Percentiles rank a stretch among this genome's conserved stretches.
These are phyloP conservation scores for Chloroceryle aenea DNA, from an alignment of 2,113 vertebrate genomes.

Conservation along the genomic window DNA sequence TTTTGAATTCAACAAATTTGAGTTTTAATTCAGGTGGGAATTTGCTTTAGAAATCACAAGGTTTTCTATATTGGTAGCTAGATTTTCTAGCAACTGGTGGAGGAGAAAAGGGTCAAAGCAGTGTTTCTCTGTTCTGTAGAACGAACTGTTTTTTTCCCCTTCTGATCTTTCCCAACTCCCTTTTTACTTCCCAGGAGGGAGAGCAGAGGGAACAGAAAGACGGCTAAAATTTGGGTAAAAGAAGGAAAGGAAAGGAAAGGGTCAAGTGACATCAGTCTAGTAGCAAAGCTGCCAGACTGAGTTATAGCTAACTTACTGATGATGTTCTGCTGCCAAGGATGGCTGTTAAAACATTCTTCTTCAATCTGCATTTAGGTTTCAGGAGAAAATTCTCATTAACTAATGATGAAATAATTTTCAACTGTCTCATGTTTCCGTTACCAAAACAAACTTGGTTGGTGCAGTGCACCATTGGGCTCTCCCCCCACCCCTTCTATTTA, in stretches of 20 bases:
- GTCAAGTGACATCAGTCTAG: not conserved
- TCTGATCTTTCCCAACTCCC: not conserved
- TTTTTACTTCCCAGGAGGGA: not conserved
- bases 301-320: not conserved
- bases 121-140: not conserved
- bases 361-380: not conserved
- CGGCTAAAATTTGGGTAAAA: not conserved
- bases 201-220: not conserved
- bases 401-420: not conserved
- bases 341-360: not conserved
- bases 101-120: not conserved
- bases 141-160: not conserved
- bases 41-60: not conserved
- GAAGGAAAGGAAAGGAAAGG: too few relatives aligned
- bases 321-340: not conserved
- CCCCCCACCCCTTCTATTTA: not conserved
- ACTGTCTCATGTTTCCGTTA: not conserved
- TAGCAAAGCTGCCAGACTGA: not conserved
- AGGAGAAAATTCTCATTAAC: not conserved
- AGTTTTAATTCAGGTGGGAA: not conserved
- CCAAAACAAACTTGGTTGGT: not conserved
- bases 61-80: not conserved
- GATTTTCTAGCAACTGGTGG: not conserved
- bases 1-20: fast-evolving
- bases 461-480: not conserved